These are phyloP conservation scores for Sphyrna mokarran DNA, from an alignment of 2,113 vertebrate species.

Conservation along the genomic window DNA sequence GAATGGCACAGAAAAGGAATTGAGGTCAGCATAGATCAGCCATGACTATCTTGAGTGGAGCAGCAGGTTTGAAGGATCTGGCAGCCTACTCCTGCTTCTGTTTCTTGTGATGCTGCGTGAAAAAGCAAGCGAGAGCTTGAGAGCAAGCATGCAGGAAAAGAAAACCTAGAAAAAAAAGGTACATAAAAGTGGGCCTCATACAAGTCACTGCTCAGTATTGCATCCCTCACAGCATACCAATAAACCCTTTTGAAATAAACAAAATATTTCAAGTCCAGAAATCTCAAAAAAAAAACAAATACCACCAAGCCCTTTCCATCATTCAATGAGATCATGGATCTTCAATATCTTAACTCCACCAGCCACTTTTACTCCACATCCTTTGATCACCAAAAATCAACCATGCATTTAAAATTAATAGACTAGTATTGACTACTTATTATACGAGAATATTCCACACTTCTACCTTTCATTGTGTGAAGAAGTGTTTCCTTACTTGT, in stretches of 20 bases:
- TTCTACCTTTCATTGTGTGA: neutral
- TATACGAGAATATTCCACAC: neutral
- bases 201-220: neutral
- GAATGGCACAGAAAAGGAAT: too few relatives aligned
- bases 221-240: neutral
- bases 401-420: neutral
- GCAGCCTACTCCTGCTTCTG: too few relatives aligned
- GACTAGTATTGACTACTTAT: neutral
- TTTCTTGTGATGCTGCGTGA: too few relatives aligned
- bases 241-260: neutral
- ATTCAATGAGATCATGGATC: neutral
- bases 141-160: neutral
- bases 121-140: neutral
- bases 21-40: too few relatives aligned
- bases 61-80: too few relatives aligned
- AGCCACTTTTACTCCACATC: neutral
- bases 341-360: neutral
- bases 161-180: neutral
- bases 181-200: neutral
- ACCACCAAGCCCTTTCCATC: neutral
- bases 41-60: too few relatives aligned
- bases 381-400: neutral
- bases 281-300: neutral
- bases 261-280: neutral
- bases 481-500: neutral